Percentiles rank a stretch among this genome's conserved stretches.
phyloP scores from a whole-genome alignment of 2,113 vertebrate species.

The Axis porcinus region DNA sequence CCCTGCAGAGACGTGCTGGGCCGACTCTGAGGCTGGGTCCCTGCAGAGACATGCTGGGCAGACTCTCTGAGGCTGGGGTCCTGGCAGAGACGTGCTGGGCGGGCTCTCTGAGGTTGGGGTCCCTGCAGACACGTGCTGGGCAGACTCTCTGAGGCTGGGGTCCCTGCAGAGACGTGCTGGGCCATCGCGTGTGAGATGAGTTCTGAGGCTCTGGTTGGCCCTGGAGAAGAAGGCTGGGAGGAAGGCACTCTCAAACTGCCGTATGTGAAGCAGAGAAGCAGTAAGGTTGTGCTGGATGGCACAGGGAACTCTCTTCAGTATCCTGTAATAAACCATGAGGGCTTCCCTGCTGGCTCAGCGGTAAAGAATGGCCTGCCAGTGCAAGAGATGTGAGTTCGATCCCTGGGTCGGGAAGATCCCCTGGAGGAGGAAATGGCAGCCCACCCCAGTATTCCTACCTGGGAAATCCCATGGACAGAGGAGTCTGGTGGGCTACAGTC shows the following conservation, averaged over 20 bases:
- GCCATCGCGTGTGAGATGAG: accelerated
- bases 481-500: not conserved
- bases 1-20: no score
- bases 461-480: not conserved
- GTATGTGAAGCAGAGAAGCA: not conserved
- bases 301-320: not conserved
- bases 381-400: not conserved
- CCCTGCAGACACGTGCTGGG: no score
- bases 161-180: no score
- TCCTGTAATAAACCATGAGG: not conserved
- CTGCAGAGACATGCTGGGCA: accelerated
- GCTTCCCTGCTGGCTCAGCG: not conserved
- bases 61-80: no score
- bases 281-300: not conserved
- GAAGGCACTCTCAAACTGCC: not conserved
- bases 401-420: not conserved
- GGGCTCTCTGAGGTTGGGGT: accelerated
- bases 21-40: no score
- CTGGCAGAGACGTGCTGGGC: no score
- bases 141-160: no score
- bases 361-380: not conserved
- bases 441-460: not conserved
- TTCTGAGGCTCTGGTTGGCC: not conserved
- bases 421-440: not conserved
- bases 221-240: not conserved